phyloP scores from a whole-genome alignment of 2,797 vertebrate genomes.

The Cetoscarus ocellatus region DNA sequence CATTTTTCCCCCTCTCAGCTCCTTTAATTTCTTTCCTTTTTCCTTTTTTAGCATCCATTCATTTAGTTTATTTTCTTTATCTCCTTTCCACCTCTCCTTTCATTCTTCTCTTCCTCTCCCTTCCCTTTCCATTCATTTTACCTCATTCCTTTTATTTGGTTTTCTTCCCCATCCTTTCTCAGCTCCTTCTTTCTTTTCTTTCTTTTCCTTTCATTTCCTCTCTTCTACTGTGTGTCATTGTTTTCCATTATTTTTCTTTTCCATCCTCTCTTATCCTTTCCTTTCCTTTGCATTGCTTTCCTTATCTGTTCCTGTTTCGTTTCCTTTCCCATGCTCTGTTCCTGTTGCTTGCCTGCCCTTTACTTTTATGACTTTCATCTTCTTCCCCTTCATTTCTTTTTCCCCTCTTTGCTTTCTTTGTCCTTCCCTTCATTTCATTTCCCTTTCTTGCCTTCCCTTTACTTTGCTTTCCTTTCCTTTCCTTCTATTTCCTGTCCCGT shows the following conservation, averaged over 20 bases:
- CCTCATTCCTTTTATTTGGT: background rate
- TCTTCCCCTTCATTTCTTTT: background rate
- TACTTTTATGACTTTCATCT: no score
- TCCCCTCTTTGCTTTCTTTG: background rate
- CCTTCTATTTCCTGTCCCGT: no score
- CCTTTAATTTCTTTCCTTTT: background rate
- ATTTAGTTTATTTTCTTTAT: background rate
- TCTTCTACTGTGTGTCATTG: rapidly evolving
- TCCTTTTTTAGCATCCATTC: background rate
- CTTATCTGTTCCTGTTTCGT: no score
- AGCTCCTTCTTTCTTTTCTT: background rate
- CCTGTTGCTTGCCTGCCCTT: no score
- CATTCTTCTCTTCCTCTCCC: no score
- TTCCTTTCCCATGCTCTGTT: background rate
- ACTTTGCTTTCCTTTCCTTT: no score
- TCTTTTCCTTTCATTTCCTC: background rate
- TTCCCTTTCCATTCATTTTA: background rate
- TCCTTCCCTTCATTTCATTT: background rate
- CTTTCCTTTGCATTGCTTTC: background rate
- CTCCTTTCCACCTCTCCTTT: background rate
- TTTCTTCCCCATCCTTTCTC: background rate
- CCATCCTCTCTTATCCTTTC: background rate
- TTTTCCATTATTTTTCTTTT: background rate
- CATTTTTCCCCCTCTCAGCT: background rate
- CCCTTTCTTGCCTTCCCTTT: background rate